These are phyloP conservation scores for Nomia melanderi DNA, from an alignment of 1,140 invertebrate genomes.

Conservation along the genomic window DNA sequence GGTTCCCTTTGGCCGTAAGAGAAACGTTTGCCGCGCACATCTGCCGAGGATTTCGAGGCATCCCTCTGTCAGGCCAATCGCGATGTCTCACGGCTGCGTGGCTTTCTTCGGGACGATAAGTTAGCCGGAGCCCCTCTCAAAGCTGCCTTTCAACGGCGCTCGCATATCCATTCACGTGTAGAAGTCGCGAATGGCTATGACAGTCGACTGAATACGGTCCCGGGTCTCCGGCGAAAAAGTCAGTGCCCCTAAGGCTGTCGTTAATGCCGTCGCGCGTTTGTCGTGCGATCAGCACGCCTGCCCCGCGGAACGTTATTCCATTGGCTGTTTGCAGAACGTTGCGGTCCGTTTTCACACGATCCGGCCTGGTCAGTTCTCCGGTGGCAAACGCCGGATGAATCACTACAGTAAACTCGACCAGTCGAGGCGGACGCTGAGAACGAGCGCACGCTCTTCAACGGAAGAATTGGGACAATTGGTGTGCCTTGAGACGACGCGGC, in stretches of 20 bases:
- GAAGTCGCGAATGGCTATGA: conserved; percentile 57
- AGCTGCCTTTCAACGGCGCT: conserved; percentile 49
- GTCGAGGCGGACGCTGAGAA: too few species aligned
- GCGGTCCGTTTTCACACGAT: background rate
- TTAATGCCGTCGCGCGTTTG: background rate
- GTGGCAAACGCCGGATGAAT: too few species aligned
- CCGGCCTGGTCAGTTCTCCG: background rate
- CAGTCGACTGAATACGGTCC: conserved; percentile 53
- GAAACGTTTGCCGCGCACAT: conserved; percentile 52
- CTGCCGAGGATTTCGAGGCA: conserved; percentile 45
- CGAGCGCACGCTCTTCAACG: too few species aligned
- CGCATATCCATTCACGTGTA: conserved; percentile 42
- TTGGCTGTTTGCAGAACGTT: background rate
- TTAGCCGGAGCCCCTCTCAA: conserved; percentile 26
- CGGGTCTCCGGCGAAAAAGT: conserved; percentile 6
- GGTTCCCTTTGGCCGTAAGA: conserved; percentile 4
- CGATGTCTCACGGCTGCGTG: background rate
- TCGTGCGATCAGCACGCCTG: background rate
- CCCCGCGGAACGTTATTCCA: background rate
- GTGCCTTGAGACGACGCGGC: too few species aligned
- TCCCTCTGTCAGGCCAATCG: background rate
- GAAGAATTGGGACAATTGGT: too few species aligned
- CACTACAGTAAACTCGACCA: too few species aligned
- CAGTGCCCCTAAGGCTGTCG: conserved; percentile 8
- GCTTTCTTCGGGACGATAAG: conserved; percentile 49